Conservation (phyloP, 23 tunicate genomes). For the Halocynthia aurantium region DNA sequence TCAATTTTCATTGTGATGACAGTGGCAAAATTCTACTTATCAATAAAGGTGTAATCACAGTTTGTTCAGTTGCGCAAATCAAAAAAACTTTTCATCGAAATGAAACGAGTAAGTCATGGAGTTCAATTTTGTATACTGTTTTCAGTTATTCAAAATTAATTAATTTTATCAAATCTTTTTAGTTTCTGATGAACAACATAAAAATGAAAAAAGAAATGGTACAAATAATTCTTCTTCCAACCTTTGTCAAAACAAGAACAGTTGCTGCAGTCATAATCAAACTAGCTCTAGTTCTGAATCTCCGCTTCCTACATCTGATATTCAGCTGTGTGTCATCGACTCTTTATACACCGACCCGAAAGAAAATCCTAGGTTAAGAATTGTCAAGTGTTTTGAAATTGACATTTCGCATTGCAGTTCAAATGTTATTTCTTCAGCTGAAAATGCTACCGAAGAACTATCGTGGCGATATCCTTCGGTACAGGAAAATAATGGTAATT, state of each 20-base stretch:
- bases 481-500: too few relatives aligned
- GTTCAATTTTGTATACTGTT: background rate
- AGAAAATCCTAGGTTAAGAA: background rate
- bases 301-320: background rate
- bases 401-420: background rate
- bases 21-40: slow-evolving; percentile 36
- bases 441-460: background rate
- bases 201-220: too few relatives aligned
- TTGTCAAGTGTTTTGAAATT: background rate
- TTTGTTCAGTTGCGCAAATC: slow-evolving; percentile 8
- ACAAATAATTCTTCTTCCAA: too few relatives aligned
- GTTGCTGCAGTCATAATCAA: too few relatives aligned
- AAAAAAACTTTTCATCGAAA: background rate
- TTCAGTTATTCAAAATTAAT: too few relatives aligned
- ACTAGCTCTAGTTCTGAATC: background rate
- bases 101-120: background rate
- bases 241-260: too few relatives aligned
- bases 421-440: background rate
- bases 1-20: slow-evolving; percentile 51
- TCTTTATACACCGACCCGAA: background rate
- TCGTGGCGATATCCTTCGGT: too few relatives aligned
- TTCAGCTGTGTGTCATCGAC: background rate
- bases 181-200: too few relatives aligned
- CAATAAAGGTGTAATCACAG: slow-evolving; percentile 25
- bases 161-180: too few relatives aligned